A percentile compares a stretch with the other conserved stretches of the same genome.
These are phyloP conservation scores for Rhadina sibilatrix DNA, from an alignment of 2,113 vertebrate genomes.

Conservation along the genomic window DNA sequence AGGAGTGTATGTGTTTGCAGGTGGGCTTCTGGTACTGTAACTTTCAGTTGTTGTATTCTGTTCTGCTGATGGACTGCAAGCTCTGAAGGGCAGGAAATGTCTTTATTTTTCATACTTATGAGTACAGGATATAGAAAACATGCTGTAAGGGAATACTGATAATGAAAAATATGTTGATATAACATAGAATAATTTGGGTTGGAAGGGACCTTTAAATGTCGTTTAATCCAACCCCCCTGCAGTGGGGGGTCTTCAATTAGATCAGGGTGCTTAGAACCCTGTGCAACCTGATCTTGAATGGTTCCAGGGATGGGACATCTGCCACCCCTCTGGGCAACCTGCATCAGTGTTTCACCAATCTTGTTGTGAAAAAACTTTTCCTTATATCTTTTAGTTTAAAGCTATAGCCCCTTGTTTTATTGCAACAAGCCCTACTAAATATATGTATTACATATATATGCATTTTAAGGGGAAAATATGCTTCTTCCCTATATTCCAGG, in stretches of 20 bases:
- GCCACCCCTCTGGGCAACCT: background rate
- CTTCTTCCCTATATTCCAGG: constrained; percentile 15
- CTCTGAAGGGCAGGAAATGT: background rate
- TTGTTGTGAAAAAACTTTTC: background rate
- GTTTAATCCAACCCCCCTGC: background rate
- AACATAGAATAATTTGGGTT: background rate
- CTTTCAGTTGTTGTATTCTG: background rate
- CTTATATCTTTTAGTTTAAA: background rate
- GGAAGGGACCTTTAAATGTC: background rate
- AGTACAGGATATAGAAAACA: background rate
- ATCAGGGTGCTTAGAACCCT: background rate
- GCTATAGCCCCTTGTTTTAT: background rate
- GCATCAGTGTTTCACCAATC: background rate
- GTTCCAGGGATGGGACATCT: background rate
- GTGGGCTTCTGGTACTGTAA: background rate
- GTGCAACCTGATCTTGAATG: background rate
- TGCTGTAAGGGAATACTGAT: background rate
- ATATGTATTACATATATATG: background rate
- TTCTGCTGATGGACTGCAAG: background rate
- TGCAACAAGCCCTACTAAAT: background rate
- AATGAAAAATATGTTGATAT: background rate
- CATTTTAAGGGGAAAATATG: background rate
- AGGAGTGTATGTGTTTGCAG: background rate
- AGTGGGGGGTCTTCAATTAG: background rate
- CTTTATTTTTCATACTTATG: background rate